phyloP scores from a whole-genome alignment of 2,113 vertebrate species.

The Vidua chalybeata region DNA sequence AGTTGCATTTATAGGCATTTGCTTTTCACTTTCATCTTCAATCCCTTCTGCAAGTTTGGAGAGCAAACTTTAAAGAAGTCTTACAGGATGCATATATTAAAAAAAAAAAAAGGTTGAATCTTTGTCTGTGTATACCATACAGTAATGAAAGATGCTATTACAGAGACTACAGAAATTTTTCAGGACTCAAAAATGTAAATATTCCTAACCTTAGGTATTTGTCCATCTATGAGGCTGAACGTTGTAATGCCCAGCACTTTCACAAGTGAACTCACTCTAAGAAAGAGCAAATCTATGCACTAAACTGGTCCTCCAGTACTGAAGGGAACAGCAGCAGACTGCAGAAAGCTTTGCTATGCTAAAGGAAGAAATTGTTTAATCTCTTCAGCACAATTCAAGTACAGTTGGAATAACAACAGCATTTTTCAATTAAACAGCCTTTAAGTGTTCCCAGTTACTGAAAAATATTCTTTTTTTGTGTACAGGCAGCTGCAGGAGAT shows the following conservation, averaged over 20 bases:
- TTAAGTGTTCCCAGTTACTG: not conserved
- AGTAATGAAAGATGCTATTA: constrained; percentile 52
- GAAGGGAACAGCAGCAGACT: not conserved
- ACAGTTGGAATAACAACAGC: not conserved
- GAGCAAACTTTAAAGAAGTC: constrained; percentile 57
- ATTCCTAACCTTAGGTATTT: constrained; percentile 30
- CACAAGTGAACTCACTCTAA: not conserved
- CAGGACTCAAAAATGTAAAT: constrained; percentile 51
- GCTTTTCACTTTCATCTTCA: not conserved
- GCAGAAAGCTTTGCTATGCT: not conserved
- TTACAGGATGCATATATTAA: constrained; percentile 46
- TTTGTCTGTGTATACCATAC: constrained; percentile 37
- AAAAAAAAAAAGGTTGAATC: constrained; percentile 10
- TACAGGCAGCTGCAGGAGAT: not conserved
- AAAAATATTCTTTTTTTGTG: not conserved
- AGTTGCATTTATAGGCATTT: not conserved
- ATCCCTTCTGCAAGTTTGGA: not conserved
- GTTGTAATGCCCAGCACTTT: not conserved
- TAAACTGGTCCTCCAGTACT: not conserved
- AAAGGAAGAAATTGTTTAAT: not conserved
- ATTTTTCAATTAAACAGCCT: not conserved
- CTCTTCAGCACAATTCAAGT: not conserved
- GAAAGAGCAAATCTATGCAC: not conserved
- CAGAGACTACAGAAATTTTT: constrained; percentile 8
- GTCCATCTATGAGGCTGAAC: not conserved